Conservation (phyloP, 2,113 vertebrate species). For the Halichoeres trimaculatus region DNA sequence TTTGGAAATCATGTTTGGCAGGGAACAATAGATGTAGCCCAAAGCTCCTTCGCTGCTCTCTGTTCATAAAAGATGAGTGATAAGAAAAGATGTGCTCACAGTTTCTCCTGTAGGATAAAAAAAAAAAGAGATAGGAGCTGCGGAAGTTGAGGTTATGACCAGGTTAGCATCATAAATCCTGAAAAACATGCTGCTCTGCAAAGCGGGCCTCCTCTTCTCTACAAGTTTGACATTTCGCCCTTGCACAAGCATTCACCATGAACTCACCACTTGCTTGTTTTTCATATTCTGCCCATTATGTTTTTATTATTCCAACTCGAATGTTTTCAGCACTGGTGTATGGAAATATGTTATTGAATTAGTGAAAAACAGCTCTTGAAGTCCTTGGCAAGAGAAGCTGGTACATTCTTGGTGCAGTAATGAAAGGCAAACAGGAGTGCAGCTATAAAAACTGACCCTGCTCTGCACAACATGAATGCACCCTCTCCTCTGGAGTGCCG, state of each 20-base stretch:
- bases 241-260: slow-evolving; percentile 18
- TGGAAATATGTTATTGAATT: slow-evolving; percentile 30
- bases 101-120: not conserved
- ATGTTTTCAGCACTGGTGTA: slow-evolving; percentile 23
- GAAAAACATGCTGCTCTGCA: not conserved
- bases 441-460: slow-evolving; percentile 13
- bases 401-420: slow-evolving; percentile 7
- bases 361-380: slow-evolving; percentile 21
- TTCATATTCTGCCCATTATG: not conserved
- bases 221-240: slow-evolving; percentile 45
- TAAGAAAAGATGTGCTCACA: slow-evolving; percentile 1
- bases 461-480: slow-evolving; percentile 12
- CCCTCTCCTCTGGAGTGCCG: slow-evolving; percentile 7
- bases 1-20: slow-evolving; percentile 10
- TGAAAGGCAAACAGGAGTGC: slow-evolving; percentile 18
- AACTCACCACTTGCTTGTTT: slow-evolving; percentile 25
- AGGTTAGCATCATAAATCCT: not conserved
- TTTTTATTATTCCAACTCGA: slow-evolving; percentile 28
- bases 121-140: not conserved
- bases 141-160: not conserved
- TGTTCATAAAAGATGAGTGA: not conserved
- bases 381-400: not conserved
- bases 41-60: not conserved
- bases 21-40: slow-evolving; percentile 11
- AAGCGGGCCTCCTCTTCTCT: not conserved